phyloP scores from a whole-genome alignment of 2,888 invertebrate genomes.

The Diaprepes abbreviatus region DNA sequence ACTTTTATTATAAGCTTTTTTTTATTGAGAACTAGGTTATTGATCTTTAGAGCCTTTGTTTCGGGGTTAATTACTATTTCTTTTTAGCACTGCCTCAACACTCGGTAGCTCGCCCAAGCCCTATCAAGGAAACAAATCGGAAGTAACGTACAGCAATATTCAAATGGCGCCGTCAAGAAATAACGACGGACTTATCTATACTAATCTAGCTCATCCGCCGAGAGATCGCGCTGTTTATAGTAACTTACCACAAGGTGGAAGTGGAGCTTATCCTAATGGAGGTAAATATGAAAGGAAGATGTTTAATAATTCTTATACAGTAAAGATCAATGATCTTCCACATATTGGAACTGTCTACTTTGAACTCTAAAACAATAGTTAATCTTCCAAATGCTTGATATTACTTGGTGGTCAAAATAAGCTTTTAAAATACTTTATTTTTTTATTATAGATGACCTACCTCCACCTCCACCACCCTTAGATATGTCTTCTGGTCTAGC shows the following conservation, averaged over 20 bases:
- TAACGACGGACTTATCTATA: constrained; percentile 69
- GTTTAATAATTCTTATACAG: too few species aligned
- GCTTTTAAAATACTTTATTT: too few species aligned
- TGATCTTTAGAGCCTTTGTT: too few species aligned
- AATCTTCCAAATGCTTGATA: too few species aligned
- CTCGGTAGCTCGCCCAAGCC: constrained; percentile 40
- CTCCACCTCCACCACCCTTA: constrained; percentile 74
- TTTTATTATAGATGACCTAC: constrained; percentile 73
- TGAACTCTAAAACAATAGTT: too few species aligned
- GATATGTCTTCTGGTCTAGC: constrained; percentile 67
- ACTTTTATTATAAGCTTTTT: too few species aligned
- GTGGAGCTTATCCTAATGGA: constrained; percentile 60
- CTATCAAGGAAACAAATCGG: constrained; percentile 33
- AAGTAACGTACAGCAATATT: constrained; percentile 65
- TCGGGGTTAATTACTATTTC: too few species aligned
- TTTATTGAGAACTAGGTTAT: too few species aligned
- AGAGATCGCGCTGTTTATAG: constrained; percentile 70
- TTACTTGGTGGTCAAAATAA: too few species aligned
- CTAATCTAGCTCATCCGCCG: constrained; percentile 70
- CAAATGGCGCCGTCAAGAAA: constrained; percentile 59
- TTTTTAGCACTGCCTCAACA: constrained; percentile 36
- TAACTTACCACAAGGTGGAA: constrained; percentile 66
- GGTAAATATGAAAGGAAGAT: constrained; percentile 55
- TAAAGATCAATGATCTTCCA: too few species aligned
- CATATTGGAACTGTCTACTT: too few species aligned